These are phyloP conservation scores for Gymnogyps californianus DNA, from an alignment of 2,113 vertebrate species.

Conservation along the genomic window DNA sequence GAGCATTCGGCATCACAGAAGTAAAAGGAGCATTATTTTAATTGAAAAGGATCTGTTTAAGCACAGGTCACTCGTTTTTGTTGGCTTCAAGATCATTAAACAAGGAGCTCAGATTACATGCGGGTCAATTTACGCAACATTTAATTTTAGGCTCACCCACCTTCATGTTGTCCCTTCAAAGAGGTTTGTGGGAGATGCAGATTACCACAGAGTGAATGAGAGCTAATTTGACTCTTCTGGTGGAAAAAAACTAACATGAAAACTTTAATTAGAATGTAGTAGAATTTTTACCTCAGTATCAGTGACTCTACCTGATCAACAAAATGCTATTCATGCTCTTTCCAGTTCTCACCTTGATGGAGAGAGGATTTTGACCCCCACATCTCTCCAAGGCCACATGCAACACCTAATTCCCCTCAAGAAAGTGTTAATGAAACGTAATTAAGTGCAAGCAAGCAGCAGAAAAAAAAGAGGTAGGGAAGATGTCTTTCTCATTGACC, in stretches of 20 bases:
- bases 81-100: neutral
- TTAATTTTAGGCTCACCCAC: neutral
- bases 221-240: neutral
- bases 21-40: neutral
- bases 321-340: neutral
- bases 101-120: neutral
- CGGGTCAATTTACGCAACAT: neutral
- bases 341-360: neutral
- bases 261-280: neutral
- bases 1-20: neutral
- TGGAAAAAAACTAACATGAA: neutral
- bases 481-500: neutral
- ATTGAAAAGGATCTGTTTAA: slow-evolving; percentile 12
- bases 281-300: neutral
- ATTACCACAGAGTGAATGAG: neutral
- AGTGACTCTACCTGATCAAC: neutral
- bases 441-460: neutral
- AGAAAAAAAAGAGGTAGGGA: neutral
- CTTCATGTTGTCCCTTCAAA: neutral
- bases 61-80: neutral
- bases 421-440: neutral
- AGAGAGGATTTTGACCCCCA: neutral
- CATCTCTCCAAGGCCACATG: neutral
- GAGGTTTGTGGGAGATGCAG: neutral
- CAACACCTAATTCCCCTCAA: neutral